Base-by-base conservation (phyloP, 37 sponge, comb jelly and placozoan species). In the Haliclona indistincta region DNA sequence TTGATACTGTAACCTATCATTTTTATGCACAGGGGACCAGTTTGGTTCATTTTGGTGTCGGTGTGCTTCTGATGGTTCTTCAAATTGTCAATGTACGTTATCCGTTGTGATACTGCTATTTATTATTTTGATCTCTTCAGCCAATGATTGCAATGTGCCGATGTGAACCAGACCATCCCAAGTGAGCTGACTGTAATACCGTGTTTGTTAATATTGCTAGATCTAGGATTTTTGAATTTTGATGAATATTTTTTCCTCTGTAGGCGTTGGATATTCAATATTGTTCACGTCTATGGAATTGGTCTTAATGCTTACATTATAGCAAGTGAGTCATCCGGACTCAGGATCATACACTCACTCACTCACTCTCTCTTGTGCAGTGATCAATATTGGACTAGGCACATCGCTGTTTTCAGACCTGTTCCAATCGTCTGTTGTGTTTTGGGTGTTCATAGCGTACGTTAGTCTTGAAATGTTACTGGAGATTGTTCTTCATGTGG, bases 191-290 rank as follows among this genome's bases (percentile, higher is more conserved):
- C n/a, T n/a, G n/a, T n/a, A n/a, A n/a, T n/a, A n/a, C n/a, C n/a
- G n/a, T n/a, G n/a, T n/a, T n/a, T n/a, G n/a, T n/a, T n/a, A n/a
- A n/a, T n/a, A n/a, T n/a, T n/a, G n/a, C n/a, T n/a, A n/a, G n/a
- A n/a, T n/a, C n/a, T n/a, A n/a, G n/a, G n/a, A n/a, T n/a, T n/a
- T n/a, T n/a, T n/a, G n/a, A n/a, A n/a, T n/a, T n/a, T n/a, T n/a
- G n/a, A n/a, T n/a, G n/a, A n/a, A n/a, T n/a, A 66, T 66, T 29
- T 47, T 70, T 52, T 6, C 11, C 53, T 0, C 36, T 25, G 13
- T 29, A 86, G 87, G 36, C 85, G 91, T 7, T 90, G 91, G 91
- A 84, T 90, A 54, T 90, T 85, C 38, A 81, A 85, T 29, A 8
- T 76, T 22, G 15, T 81, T 15, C 91, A 90, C 70, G 86, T 71